These are phyloP conservation scores for Proisotoma minuta DNA, from an alignment of 2,888 invertebrate species.

Conservation along the genomic window DNA sequence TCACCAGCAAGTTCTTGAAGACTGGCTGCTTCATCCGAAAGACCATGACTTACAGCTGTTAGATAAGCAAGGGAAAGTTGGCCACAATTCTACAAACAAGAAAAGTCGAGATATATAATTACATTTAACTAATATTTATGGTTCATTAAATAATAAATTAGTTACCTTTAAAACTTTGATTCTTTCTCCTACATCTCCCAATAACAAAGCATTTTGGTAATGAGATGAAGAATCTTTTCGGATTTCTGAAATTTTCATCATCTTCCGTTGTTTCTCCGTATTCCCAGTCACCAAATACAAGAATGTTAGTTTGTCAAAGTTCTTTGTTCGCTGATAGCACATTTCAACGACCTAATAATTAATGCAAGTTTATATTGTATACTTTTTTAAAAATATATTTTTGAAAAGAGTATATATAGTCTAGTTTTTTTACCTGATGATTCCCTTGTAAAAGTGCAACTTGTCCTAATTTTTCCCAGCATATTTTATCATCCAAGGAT, in stretches of 20 bases:
- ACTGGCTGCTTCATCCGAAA: conserved; percentile 71
- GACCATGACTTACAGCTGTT: conserved; percentile 88
- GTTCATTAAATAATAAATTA: not conserved
- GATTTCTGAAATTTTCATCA: conserved; percentile 99
- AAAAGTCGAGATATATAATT: not conserved
- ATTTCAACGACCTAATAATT: conserved; percentile 76
- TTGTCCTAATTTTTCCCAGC: conserved; percentile 93
- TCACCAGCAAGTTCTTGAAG: conserved; percentile 65
- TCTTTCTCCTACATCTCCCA: conserved; percentile 88
- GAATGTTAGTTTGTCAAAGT: conserved; percentile 97
- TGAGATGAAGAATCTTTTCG: conserved; percentile 94
- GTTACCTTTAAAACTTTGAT: conserved; percentile 68
- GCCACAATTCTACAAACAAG: conserved; percentile 52
- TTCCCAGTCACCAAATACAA: conserved; percentile 97
- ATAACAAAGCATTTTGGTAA: conserved; percentile 85
- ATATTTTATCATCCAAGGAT: conserved; percentile 83
- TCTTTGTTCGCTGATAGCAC: conserved; percentile 99
- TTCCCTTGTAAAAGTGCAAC: conserved; percentile 92
- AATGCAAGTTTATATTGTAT: not conserved
- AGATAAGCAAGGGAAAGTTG: conserved; percentile 82
- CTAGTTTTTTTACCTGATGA: conserved; percentile 62
- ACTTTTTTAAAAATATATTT: too few species aligned
- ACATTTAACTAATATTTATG: not conserved
- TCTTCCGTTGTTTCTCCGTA: conserved; percentile 91
- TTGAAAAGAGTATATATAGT: not conserved